Base-by-base conservation (phyloP, 2,888 invertebrate genomes). In the Baccha elongata region DNA sequence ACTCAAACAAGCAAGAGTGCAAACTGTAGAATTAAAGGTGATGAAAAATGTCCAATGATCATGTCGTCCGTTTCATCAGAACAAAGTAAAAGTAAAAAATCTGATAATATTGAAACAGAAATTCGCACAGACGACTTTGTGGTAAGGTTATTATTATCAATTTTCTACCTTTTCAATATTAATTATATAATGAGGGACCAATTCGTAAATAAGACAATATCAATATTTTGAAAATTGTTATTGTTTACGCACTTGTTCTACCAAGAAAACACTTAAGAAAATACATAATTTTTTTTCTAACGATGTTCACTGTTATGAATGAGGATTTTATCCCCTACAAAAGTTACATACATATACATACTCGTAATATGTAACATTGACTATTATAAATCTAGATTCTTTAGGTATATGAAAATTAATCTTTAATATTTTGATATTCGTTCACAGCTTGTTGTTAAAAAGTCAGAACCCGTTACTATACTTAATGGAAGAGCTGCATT, bases 401-500 rank as follows among this genome's bases (percentile, higher is more conserved):
- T n/a, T n/a, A n/a, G n/a, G n/a, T n/a, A n/a, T n/a, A n/a, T n/a
- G n/a, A n/a, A n/a, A 26, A 26, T 71, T 7, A 13, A 11, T 29
- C 8, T 23, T n/a, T 4, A 26, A 21, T 42, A 19, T 40, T 44
- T 17, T n/a, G 52, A 65, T 73, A 26, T 84, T 85, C 86, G 76
- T 86, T 84, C 84, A 85, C 87, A 93, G 92, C 91, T 93, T 69
- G 92, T 93, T 86, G 92, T 93, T 84, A 93, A 93, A 86, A 92
- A 92, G 86, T 92, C 92, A 0, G 92, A 92, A 86, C 92, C 94
- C 8, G 15, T 92, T 92, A 92, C 88, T 85, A 95, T 97, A 84
- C 91, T 97, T 53, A 94, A 95, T 87, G 97, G 97, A 19, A 92
- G 96, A 65, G 96, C 95, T 87, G 97, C 97, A 3, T 90, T 96